Base-by-base conservation (phyloP, 2,797 vertebrate species). In the Neostethus bicornis region DNA sequence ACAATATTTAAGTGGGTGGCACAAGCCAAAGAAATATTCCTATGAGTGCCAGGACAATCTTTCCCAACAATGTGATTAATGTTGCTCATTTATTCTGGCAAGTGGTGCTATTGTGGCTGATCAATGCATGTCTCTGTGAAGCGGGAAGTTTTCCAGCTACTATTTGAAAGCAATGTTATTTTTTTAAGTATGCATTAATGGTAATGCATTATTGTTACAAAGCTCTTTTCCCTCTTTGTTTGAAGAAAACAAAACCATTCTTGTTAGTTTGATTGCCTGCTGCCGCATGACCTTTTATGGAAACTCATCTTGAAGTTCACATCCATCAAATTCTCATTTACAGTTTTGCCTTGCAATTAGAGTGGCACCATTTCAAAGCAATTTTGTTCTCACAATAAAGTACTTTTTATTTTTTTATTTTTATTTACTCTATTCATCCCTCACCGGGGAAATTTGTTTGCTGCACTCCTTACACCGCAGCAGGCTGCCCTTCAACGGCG, bases 281-380 rank as follows among this genome's bases (percentile, higher is more conserved):
- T 77, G 77, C 57, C 59, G 42, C 29, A 7, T 23, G 68, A 82
- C 77, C 75, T 88, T 83, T 77, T 69, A n/a, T 60, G 73, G 38
- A 57, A 79, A 77, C 58, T 59, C 67, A 57, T 69, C 63, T 70
- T 58, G 71, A 78, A 72, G 49, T 80, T 77, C 75, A 72, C 73
- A 77, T 82, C 66, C 69, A 79, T 82, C 79, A 73, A 76, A 81
- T 73, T 75, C 69, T 78, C 44, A 84, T 84, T 86, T 79, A 66
- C 57, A 64, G 50, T 69, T 68, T n/a, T 0, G 41, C 63, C 59
- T 57, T 5, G 45, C 58, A 77, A 80, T 84, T 81, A 84, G 34
- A 79, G 45, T 47, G 53, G 59, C 66, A 58, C 51, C 46, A 65
- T 77, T 79, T 71, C 59, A 59, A 57, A 66, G 53, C 56, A 42